Evolutionary conservation across 1,140 invertebrate genomes (phyloP), one percentile per base, ranked within the genome.

Genomic region (Bombyx mandarina): DNA sequence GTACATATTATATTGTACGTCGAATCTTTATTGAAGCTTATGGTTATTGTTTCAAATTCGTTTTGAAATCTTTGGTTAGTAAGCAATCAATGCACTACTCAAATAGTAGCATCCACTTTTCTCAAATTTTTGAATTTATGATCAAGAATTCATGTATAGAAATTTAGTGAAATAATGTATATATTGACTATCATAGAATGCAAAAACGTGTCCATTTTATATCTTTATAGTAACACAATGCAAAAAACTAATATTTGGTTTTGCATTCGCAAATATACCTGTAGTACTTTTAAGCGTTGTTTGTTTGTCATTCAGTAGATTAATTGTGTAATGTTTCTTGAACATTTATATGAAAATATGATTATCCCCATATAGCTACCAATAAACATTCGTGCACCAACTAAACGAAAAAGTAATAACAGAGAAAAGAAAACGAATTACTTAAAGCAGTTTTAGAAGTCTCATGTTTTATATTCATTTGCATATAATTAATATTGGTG

Each of bases 171-270:
- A n/a, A 12, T n/a, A 51, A 26, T 62, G 60, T 62, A 54, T 51
- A 58, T 57, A 62, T 48, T n/a, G 43, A 43, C 45, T 50, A 48
- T 55, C 46, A 44, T 26, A 9, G 47, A 54, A 43, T n/a, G 45
- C 54, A 8, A 6, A 47, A 58, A 54, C 60, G 49, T 61, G 62
- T 64, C 62, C 60, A 67, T 64, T 67, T 67, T 63, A 52, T 62
- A 67, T 64, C 49, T 62, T 58, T 62, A 56, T 62, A 62, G 53
- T 51, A 45, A 54, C 26, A 35, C 4, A 35, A 35, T 35, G 26
- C 26, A 35, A 35, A 2, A 35, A 35, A 35, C 26, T 35, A 35
- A 35, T 35, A 35, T 35, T 35, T 35, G 2, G 26, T 35, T 35
- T 35, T 35, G 26, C 26, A 35, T 35, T 35, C 26, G 4, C 26